Conservation (phyloP, 2,797 vertebrate genomes). For the Alectoris magna region DNA sequence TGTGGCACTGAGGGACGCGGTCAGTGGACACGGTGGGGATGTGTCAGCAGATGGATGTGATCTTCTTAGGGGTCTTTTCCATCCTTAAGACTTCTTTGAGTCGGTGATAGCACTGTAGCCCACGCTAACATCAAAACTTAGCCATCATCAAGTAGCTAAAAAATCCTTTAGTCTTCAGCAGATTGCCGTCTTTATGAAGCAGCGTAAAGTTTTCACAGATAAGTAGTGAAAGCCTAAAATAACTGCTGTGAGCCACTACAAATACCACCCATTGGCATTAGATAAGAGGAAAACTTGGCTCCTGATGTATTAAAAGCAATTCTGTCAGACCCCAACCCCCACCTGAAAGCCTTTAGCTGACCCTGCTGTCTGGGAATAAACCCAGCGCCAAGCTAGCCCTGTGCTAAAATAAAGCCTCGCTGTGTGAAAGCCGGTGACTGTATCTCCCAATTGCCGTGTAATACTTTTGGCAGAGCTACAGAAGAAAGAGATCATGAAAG, state of each 20-base stretch:
- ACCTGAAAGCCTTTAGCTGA: fast-evolving
- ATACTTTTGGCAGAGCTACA: fast-evolving
- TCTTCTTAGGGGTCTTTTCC: no score
- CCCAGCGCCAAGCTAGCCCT: fast-evolving
- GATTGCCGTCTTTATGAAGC: neutral
- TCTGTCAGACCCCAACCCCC: neutral
- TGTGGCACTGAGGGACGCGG: no score
- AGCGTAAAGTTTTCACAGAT: neutral
- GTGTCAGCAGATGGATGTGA: no score
- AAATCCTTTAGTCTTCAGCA: neutral
- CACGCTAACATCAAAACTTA: neutral
- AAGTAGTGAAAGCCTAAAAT: neutral
- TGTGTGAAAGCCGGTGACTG: fast-evolving
- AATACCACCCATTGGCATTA: fast-evolving
- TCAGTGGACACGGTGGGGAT: no score
- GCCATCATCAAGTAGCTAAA: neutral
- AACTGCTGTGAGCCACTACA: neutral
- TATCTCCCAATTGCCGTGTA: fast-evolving
- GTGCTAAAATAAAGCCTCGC: fast-evolving
- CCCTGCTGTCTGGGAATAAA: no score
- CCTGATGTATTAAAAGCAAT: fast-evolving
- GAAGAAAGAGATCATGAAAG: neutral
- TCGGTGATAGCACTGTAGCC: no score
- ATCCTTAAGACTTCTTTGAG: no score
- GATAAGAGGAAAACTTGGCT: neutral